Base-by-base conservation (phyloP, 2,888 invertebrate species). In the Drosophila paranaensis region DNA sequence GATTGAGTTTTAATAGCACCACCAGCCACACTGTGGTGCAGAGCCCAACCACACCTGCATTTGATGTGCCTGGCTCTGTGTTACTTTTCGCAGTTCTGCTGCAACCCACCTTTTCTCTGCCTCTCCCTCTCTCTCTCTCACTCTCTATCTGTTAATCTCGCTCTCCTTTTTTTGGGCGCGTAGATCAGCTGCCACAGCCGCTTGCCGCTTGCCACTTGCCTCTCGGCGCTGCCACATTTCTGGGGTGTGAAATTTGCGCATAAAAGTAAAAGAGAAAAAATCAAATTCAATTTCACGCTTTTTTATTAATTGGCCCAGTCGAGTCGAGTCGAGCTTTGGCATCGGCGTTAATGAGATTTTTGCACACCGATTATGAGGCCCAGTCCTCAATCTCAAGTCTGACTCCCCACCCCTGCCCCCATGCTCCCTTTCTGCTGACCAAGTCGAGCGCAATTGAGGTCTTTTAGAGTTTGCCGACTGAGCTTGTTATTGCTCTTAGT, bases 251-350 rank as follows among this genome's bases (percentile, higher is more conserved):
- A 84, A 81, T 82, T 79, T 73, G 84, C 82, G 68, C 82, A 67
- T 79, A 61, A 69, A 66, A 73, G 73, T 66, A 79, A 51, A n/a
- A 16, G 8, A 35, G 35, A 77, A 82, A 73, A 27, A n/a, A 39
- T 6, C 39, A 89, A 89, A 82, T 89, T 87, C 89, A 87, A 87
- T 87, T 87, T 87, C 87, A 87, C 88, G 87, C 89, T 87, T 80
- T 83, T 87, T 86, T 89, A 87, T 87, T 87, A 87, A 89, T 87
- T 87, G 87, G 88, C 71, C 78, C 81, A 75, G 78, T 74, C 51
- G 33, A 16, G 33, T 33, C 70, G 54, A 61, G 55, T 25, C 37
- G 11, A 70, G 66, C 67, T 72, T 66, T 65, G 60, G 65, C 68
- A 48, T 39, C 62, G 65, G 77, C 67, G 76, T 82, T 87, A 89